phyloP scores from a whole-genome alignment of 2,113 vertebrate genomes.

The Alouatta palliata region DNA sequence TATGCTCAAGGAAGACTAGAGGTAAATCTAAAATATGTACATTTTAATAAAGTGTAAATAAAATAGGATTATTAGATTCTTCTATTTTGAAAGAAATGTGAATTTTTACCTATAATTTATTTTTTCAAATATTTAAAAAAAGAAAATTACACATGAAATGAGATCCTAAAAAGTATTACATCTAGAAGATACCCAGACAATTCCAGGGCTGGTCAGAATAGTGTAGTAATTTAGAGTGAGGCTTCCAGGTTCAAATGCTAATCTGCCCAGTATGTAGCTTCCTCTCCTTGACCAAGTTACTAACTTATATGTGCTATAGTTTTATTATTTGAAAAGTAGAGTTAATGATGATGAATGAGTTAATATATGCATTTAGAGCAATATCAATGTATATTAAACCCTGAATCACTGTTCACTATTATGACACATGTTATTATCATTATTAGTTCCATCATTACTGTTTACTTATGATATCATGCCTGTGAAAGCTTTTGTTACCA shows the following conservation, averaged over 20 bases:
- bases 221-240: neutral
- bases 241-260: neutral
- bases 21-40: slow-evolving; percentile 83
- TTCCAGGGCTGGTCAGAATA: neutral
- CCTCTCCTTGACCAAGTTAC: neutral
- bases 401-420: neutral
- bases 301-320: neutral
- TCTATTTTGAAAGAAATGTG: slow-evolving; percentile 49
- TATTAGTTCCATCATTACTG: neutral
- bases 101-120: slow-evolving; percentile 46
- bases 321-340: slow-evolving; percentile 44
- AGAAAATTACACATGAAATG: slow-evolving; percentile 40
- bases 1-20: slow-evolving; percentile 88
- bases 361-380: neutral
- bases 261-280: neutral
- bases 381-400: neutral
- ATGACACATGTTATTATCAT: neutral
- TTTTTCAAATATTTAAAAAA: slow-evolving; percentile 42
- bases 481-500: neutral
- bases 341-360: neutral
- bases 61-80: slow-evolving; percentile 42
- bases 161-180: neutral
- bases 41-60: slow-evolving; percentile 44
- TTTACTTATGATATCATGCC: slow-evolving; percentile 24
- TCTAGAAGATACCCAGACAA: neutral